Evolutionary conservation across 2,888 invertebrate genomes (phyloP).

Genomic region (Chrysodeixis includens): DNA sequence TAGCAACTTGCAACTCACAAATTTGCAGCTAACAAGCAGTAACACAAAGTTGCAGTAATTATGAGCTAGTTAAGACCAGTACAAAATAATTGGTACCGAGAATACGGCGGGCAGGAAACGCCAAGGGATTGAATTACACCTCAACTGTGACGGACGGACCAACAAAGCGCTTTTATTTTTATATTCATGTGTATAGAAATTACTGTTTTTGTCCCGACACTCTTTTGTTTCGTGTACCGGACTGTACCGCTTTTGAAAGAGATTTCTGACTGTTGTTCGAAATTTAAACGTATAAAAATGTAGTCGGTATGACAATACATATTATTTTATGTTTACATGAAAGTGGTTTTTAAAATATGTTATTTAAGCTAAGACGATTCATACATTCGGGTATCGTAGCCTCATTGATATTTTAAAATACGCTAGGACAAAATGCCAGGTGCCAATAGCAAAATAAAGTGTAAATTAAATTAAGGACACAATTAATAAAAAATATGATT

Average conservation of each 20-base stretch:
- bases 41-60: conserved; percentile 16
- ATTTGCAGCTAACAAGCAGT: background rate
- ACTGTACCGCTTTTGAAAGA: conserved; percentile 28
- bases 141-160: conserved; percentile 31
- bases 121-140: conserved; percentile 63
- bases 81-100: conserved; percentile 55
- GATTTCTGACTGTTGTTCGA: background rate
- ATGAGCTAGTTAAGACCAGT: conserved; percentile 30
- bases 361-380: no score
- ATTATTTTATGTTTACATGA: no score
- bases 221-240: background rate
- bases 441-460: no score
- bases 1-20: background rate
- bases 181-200: conserved; percentile 25
- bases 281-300: background rate
- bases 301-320: no score
- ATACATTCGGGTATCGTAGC: no score
- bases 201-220: conserved; percentile 15
- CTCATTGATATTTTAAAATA: no score
- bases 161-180: conserved; percentile 32
- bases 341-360: no score
- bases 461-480: no score
- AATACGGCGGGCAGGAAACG: conserved; percentile 68
- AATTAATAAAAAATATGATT: background rate
- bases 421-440: no score